These are phyloP conservation scores for Ceratitis capitata DNA, from an alignment of 1,140 invertebrate genomes.

Conservation along the genomic window DNA sequence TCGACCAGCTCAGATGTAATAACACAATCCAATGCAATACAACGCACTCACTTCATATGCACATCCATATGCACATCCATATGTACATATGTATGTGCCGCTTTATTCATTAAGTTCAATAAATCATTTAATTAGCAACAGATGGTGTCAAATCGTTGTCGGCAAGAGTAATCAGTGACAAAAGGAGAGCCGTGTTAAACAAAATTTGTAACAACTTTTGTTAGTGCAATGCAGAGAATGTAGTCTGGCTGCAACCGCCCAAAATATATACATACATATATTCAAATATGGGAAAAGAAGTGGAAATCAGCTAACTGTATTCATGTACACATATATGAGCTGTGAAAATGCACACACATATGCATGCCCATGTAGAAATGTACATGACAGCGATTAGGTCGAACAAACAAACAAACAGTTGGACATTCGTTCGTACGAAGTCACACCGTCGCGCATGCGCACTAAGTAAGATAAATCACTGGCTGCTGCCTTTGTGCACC, in stretches of 20 bases:
- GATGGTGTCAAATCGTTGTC: background rate
- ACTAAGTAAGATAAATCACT: slow-evolving; percentile 22
- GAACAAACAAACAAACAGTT: background rate
- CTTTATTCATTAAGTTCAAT: background rate
- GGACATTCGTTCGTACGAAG: background rate
- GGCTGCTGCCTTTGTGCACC: background rate
- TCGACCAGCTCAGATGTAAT: no score
- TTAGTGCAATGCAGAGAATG: background rate
- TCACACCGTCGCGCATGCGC: background rate
- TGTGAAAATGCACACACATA: background rate
- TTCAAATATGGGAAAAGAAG: background rate
- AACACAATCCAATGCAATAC: no score
- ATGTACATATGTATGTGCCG: no score
- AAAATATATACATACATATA: background rate
- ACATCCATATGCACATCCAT: no score
- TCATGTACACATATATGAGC: slow-evolving; percentile 17
- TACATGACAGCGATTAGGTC: background rate
- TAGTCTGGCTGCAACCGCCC: background rate
- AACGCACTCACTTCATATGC: no score
- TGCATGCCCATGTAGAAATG: background rate
- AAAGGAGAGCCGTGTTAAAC: slow-evolving; percentile 25
- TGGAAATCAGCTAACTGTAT: background rate
- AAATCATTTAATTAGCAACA: slow-evolving; percentile 33
- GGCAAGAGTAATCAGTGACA: slow-evolving; percentile 32
- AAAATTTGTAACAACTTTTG: slow-evolving; percentile 18